These are phyloP conservation scores for Lasiurus cinereus DNA, from an alignment of 2,113 vertebrate genomes.

Conservation along the genomic window DNA sequence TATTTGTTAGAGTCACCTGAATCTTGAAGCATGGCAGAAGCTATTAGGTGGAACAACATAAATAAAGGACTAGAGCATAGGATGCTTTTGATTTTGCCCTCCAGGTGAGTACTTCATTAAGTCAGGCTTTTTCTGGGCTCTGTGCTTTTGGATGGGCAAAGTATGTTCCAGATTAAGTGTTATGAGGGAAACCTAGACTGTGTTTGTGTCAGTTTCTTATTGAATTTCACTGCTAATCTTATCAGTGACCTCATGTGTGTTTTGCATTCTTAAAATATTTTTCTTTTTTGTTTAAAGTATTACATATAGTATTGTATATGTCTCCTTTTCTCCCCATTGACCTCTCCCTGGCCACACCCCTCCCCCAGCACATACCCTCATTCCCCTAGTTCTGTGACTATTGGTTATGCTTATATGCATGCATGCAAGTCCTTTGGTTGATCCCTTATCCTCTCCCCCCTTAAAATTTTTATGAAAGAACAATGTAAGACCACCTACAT, in stretches of 20 bases:
- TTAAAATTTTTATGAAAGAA: slow-evolving; percentile 9
- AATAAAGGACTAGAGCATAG: neutral
- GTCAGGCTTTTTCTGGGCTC: neutral
- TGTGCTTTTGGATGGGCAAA: slow-evolving; percentile 26
- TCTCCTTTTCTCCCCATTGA: no score
- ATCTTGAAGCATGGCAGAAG: neutral
- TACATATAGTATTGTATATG: no score
- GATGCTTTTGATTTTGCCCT: slow-evolving; percentile 1
- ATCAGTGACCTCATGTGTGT: slow-evolving; percentile 28
- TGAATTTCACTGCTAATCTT: neutral
- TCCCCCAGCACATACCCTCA: no score
- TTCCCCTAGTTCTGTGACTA: no score
- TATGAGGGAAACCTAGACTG: neutral
- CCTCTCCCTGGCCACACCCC: no score
- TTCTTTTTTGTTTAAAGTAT: no score
- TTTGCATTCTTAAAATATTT: neutral
- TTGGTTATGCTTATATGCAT: no score
- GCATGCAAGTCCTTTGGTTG: no score
- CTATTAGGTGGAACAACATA: neutral
- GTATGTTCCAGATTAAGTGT: neutral
- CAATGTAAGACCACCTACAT: slow-evolving; percentile 11
- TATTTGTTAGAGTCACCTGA: neutral
- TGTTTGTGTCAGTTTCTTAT: slow-evolving; percentile 25
- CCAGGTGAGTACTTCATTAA: neutral
- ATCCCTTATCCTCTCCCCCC: no score